These are phyloP conservation scores for Seriola quinqueradiata DNA, from an alignment of 2,113 vertebrate genomes.

Conservation along the genomic window DNA sequence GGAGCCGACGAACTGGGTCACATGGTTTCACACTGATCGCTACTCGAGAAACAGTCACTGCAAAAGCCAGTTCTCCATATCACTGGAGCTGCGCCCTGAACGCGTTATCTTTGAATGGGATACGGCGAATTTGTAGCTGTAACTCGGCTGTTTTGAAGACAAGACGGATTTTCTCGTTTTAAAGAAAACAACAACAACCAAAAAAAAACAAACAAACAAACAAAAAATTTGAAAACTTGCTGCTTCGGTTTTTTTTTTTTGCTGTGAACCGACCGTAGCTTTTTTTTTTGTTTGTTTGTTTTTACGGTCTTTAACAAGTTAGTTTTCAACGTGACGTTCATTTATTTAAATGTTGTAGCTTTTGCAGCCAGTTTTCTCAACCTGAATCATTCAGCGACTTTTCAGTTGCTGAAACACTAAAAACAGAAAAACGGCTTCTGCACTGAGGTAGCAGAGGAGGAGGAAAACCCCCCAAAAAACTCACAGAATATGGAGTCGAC, in stretches of 20 bases:
- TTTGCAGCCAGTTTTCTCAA: background rate
- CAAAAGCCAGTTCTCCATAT: constrained; percentile 18
- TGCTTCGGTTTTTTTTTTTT: background rate
- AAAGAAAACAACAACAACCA: too few species aligned
- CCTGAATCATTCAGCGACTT: constrained; percentile 67
- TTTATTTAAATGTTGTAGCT: constrained; percentile 29
- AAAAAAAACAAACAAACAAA: too few species aligned
- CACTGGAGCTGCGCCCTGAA: background rate
- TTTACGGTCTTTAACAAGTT: background rate
- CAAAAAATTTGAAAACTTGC: background rate
- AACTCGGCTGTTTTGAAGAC: background rate
- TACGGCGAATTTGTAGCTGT: rapidly evolving
- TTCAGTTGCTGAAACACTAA: constrained; percentile 69
- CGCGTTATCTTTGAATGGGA: background rate
- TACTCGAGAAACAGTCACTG: constrained; percentile 29
- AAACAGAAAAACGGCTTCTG: constrained; percentile 74
- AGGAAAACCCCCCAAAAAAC: constrained; percentile 49
- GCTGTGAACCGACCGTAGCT: background rate
- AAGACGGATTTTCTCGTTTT: background rate
- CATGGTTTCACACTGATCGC: constrained; percentile 66
- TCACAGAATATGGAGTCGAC: constrained; percentile 78
- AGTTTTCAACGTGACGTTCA: background rate
- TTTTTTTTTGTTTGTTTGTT: too few species aligned
- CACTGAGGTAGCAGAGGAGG: constrained; percentile 68
- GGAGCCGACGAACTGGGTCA: constrained; percentile 81